Base-by-base conservation (phyloP, 2,888 invertebrate species). In the Metallyticus violacea region DNA sequence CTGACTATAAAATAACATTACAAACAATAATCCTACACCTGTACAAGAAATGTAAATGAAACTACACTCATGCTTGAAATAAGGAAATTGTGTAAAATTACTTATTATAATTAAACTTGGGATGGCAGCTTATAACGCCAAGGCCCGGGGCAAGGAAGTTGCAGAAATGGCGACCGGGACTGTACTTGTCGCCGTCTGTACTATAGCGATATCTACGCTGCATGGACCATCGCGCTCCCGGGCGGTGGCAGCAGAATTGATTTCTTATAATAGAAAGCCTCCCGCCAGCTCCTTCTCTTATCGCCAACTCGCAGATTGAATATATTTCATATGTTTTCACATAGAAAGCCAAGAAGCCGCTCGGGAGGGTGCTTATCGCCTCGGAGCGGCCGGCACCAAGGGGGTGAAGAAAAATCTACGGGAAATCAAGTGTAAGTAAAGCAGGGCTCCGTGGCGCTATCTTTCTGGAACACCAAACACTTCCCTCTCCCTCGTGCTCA, bases 231-330 rank as follows among this genome's bases (percentile, higher is more conserved):
- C 86, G 85, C 88, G 80, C 84, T 62, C 77, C 85, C 62, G 26
- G 77, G 6, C 79, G 76, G 78, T 85, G 81, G 87, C 76, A 79
- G 81, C 86, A 86, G 88, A 88, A 88, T 90, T 90, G 91, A 91
- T 90, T 91, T 90, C 91, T 91, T 91, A 90, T 90, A 90, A 90
- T 90, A 90, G 89, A 89, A 89, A 89, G 89, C 88, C 85, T 89
- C 89, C 89, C 90, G 86, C 86, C 87, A 90, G 90, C 91, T 90
- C 91, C 90, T 90, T 90, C 89, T 90, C 93, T 94, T 95, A 95
- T 95, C 95, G 92, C 92, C 89, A 90, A 92, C 92, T 92, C 93
- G 93, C 94, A 94, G 94, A 94, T 94, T 94, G 94, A 94, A 94
- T 94, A 94, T 94, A 94, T 94, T 94, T 94, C 94, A 94, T 93